Conservation (phyloP, 1,140 invertebrate species). For the Temnothorax longispinosus region DNA sequence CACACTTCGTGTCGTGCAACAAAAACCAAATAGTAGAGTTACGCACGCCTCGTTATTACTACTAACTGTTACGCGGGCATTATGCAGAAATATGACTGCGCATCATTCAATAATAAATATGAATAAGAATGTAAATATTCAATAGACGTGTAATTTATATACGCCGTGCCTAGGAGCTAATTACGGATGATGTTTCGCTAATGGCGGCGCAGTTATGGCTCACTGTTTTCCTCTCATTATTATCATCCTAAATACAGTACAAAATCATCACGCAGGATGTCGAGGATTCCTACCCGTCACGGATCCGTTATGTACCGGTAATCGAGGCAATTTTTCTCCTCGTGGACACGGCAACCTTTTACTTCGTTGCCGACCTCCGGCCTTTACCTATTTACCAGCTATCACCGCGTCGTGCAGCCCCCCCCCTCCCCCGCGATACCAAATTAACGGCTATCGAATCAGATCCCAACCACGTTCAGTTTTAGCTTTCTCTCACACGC, state of each 20-base stretch:
- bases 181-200: slow-evolving; percentile 50
- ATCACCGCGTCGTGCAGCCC: slow-evolving; percentile 8
- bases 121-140: slow-evolving; percentile 55
- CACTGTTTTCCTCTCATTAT: slow-evolving; percentile 49
- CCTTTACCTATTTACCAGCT: slow-evolving; percentile 57
- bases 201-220: slow-evolving; percentile 16
- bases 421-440: neutral
- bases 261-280: slow-evolving; percentile 41
- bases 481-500: neutral
- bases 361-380: slow-evolving; percentile 50
- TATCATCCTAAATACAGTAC: slow-evolving; percentile 58
- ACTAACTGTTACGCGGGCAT: neutral
- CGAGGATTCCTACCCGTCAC: slow-evolving; percentile 44
- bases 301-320: slow-evolving; percentile 39
- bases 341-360: slow-evolving; percentile 43
- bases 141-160: slow-evolving; percentile 49
- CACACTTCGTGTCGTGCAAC: neutral
- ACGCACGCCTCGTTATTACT: neutral
- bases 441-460: slow-evolving; percentile 37
- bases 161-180: slow-evolving; percentile 19
- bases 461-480: neutral
- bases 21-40: neutral
- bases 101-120: slow-evolving; percentile 41
- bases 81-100: neutral
- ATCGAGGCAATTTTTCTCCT: slow-evolving; percentile 52